These are phyloP conservation scores for Capromys pilorides DNA, from an alignment of 2,797 vertebrate genomes.

Conservation along the genomic window DNA sequence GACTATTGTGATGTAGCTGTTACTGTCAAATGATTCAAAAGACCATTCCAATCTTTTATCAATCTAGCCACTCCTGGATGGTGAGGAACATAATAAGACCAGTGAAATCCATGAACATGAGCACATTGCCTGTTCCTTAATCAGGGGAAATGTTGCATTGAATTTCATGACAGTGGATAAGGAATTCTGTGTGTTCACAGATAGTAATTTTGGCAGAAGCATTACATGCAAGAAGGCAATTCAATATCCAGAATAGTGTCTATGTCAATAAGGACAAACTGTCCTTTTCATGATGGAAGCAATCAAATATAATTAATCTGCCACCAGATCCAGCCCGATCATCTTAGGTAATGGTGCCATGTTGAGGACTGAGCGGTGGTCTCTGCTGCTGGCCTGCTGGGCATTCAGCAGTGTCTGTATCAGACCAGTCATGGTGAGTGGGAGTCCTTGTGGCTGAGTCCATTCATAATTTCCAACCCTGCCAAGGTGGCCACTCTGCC, in stretches of 20 bases:
- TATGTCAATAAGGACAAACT: background rate
- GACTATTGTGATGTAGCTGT: background rate
- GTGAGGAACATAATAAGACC: background rate
- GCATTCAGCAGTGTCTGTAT: background rate
- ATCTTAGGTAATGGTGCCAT: background rate
- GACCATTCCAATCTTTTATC: background rate
- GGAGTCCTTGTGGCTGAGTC: background rate
- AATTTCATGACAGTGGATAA: background rate
- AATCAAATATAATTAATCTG: background rate
- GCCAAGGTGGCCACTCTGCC: background rate
- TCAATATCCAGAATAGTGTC: background rate
- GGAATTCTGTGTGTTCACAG: background rate
- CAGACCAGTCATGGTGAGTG: background rate
- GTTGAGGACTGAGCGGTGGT: background rate
- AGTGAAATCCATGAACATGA: background rate
- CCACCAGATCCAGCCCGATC: background rate
- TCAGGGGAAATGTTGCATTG: background rate
- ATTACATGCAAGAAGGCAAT: background rate
- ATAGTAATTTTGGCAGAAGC: background rate
- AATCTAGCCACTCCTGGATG: background rate
- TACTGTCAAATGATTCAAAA: background rate
- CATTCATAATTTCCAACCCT: background rate
- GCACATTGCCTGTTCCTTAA: background rate
- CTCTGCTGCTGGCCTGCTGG: background rate
- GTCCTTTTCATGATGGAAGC: background rate